Base-by-base conservation (phyloP, 2,113 vertebrate species). In the Blennius ocellaris region DNA sequence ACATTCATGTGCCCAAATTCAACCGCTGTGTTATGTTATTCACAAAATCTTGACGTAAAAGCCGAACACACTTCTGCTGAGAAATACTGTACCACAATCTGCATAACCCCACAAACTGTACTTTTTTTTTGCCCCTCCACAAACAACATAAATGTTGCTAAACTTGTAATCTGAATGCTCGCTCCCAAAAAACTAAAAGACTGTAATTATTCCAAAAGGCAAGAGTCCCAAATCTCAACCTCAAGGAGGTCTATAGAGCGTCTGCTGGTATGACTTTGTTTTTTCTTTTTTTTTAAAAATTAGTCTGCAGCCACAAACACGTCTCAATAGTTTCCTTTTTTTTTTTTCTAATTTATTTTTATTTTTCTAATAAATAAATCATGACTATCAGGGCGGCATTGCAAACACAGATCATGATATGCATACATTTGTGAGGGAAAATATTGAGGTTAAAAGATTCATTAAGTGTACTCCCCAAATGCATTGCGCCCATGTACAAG, bases 391-490 rank as follows among this genome's bases (percentile, higher is more conserved):
- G 66, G 48, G 16, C 44, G 11, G 3, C 21, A 44, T 68, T 74
- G 75, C 62, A 58, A 75, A 82, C 70, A 73, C 60, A 62, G 75
- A 83, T 85, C 81, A 69, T 12, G 37, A 83, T 80, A 57, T 69
- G 73, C 77, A 83, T 85, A 52, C 39, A 76, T 82, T 69, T 80
- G 36, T 11, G 41, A 45, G 65, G 63, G 65, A 73, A 86, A 84
- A 89, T 73, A 89, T 84, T 80, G 81, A 81, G 81, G 74, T 84
- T 87, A 83, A 90, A 89, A 86, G 63, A 89, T 86, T 89, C 59
- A 78, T 84, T 79, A 85, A 81, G 60, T 41, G 30, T 82, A 83
- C 86, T 86, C 78, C 83, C 84, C 73, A 75, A 84, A 85, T 73
- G 59, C 52, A 36, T 40, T 41, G 30, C 69, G 61, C 47, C 61